Evolutionary conservation across 2,888 invertebrate genomes (phyloP), one percentile per base, ranked within the genome.

Genomic region (Yponomeuta sedellus): DNA sequence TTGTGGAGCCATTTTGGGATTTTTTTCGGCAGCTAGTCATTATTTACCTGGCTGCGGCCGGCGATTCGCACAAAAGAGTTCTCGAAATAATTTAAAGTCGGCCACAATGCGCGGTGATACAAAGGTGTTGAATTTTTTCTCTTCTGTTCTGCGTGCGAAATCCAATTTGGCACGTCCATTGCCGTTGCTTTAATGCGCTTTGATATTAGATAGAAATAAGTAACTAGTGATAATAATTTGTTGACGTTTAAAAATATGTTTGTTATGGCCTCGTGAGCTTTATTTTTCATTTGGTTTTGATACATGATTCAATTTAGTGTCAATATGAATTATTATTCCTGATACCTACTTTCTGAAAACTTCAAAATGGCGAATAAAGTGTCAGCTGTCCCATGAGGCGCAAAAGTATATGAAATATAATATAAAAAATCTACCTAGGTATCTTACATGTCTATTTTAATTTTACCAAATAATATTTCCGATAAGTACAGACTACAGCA

Each of bases 11-110:
- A 82, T 77, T 76, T 81, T 84, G 80, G 83, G 83, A 79, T 83
- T 81, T 77, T 68, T 70, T 67, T 68, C 70, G 68, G 69, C 75
- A 74, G 71, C 34, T 2, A 74, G 72, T 72, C 70, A 67, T 72
- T 86, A 85, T 87, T 85, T 91, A 89, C 90, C 90, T 90, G 89
- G 16, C 74, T 83, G 81, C 80, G 78, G 72, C 70, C 73, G 78
- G 72, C 70, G 73, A 74, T 79, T 81, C 79, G 79, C 77, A 75
- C 74, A 71, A 74, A 77, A 76, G 74, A 78, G 76, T 74, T 75
- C 80, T 76, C 64, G 74, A 71, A 77, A 82, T 78, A 78, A 83
- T 88, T 88, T 86, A 82, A 85, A 82, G 75, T 81, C 82, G 78
- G 86, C 88, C 89, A 88, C 88, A 87, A 85, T 84, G 85, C 74